Evolutionary conservation across 30 jellyfish, hydroid and myxozoan species (phyloP).

Genomic region (Turritopsis rubra): DNA sequence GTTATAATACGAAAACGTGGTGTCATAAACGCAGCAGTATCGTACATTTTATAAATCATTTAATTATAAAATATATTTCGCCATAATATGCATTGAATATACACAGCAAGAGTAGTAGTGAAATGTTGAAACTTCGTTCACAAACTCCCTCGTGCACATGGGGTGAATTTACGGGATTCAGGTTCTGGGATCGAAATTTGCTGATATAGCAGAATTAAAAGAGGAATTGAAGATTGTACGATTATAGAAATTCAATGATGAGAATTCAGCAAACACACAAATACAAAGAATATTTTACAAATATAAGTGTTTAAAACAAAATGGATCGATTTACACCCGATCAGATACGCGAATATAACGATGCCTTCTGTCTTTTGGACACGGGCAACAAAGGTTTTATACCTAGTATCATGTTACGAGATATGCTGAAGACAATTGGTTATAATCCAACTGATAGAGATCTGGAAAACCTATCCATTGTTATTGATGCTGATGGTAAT

Average conservation of each 20-base stretch:
- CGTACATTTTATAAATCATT: not conserved
- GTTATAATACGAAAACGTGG: too few species aligned
- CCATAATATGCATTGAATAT: not conserved
- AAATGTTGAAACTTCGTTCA: not conserved
- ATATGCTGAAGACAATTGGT: constrained; percentile 36
- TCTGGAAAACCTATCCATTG: constrained; percentile 26
- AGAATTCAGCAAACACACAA: not conserved
- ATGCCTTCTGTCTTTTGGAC: constrained; percentile 11
- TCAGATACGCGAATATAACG: constrained; percentile 15
- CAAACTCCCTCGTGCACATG: not conserved
- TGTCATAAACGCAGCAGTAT: not conserved
- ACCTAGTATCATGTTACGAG: not conserved
- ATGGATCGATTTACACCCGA: constrained; percentile 4
- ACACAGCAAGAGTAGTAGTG: not conserved
- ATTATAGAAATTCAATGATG: too few species aligned
- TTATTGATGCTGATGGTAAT: constrained; percentile 32
- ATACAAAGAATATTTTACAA: not conserved
- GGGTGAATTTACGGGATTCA: not conserved
- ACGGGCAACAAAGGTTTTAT: not conserved
- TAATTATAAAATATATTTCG: not conserved
- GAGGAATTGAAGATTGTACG: not conserved
- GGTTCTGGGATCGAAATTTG: not conserved
- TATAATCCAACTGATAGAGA: constrained; percentile 35
- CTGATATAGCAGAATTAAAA: not conserved
- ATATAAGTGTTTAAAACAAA: not conserved